Evolutionary conservation across 2,888 invertebrate genomes (phyloP), one percentile per base, ranked within the genome.

Genomic region (Cylloceria caligata): DNA sequence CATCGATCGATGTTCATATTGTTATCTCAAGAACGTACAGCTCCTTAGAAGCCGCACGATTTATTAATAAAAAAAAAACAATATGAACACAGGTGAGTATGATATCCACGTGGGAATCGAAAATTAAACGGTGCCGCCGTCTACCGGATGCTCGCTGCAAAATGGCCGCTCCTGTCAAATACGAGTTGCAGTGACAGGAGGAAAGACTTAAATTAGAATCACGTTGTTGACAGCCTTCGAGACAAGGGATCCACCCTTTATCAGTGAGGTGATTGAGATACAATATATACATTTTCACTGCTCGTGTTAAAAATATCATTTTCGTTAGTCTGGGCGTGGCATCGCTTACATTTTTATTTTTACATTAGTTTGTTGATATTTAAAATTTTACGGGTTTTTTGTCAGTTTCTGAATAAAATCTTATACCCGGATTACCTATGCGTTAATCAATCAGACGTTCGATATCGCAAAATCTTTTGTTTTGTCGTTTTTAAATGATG

Each of bases 111-210:
- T 80, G 77, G 80, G 68, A 74, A 68, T 67, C 13, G 36, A 45
- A 64, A 72, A 60, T 3, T 11, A n/a, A 4, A n/a, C 9, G 42
- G 81, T 79, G 81, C 76, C 76, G 83, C 79, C 85, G 85, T 65
- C 89, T 87, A 62, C n/a, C 69, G 79, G 64, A 19, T 36, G 45
- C 36, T 39, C 21, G n/a, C 27, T 57, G 79, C 83, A 87, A 85
- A 73, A 85, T 87, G 89, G 88, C 84, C 79, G 85, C 87, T 85
- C 71, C 88, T 90, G 90, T 90, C 89, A 90, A 88, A 89, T 73
- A 84, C 83, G 84, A 86, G 81, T 84, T 81, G 67, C 81, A 83
- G 77, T 88, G 88, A 88, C 86, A 89, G 86, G 72, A 83, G 60
- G 21, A 52, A 34, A 62, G 52, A 62, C 42, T 49, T 73, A 80